Evolutionary conservation across 2,888 invertebrate species (phyloP).

Genomic region (Candidula unifasciata): DNA sequence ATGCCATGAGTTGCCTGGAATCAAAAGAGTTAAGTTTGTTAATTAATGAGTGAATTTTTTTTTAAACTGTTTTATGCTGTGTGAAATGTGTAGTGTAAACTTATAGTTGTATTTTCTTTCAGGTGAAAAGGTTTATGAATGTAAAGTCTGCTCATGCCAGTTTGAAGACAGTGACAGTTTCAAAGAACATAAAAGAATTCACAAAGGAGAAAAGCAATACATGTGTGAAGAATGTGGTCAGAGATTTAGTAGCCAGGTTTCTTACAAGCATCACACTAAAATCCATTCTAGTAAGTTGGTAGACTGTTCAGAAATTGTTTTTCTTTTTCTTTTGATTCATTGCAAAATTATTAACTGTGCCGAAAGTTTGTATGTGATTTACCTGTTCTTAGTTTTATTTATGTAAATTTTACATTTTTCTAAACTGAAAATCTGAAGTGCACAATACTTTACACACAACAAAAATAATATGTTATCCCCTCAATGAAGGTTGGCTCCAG

Average conservation of each 20-base stretch:
- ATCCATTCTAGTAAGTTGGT: conserved; percentile 39
- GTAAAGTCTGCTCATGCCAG: conserved; percentile 41
- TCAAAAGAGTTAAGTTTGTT: no score
- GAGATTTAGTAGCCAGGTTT: conserved; percentile 35
- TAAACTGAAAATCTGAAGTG: no score
- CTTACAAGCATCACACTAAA: conserved; percentile 44
- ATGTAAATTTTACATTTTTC: no score
- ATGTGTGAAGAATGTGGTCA: conserved; percentile 51
- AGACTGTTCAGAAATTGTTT: not conserved
- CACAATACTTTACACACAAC: no score
- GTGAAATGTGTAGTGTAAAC: not conserved
- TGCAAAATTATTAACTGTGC: no score
- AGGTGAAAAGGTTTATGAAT: conserved; percentile 49
- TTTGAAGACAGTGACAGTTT: conserved; percentile 39
- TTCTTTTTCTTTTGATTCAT: not conserved
- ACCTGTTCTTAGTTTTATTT: no score
- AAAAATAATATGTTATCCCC: no score
- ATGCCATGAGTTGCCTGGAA: no score
- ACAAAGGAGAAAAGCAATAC: conserved; percentile 52
- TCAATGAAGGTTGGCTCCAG: no score
- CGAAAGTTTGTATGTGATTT: no score
- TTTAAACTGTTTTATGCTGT: no score
- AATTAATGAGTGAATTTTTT: no score
- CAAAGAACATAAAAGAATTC: conserved; percentile 38
- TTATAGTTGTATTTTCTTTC: not conserved